Percentiles rank a stretch among this genome's conserved stretches.
phyloP scores from a whole-genome alignment of 2,797 vertebrate genomes.

The Steatocranus sp. region DNA sequence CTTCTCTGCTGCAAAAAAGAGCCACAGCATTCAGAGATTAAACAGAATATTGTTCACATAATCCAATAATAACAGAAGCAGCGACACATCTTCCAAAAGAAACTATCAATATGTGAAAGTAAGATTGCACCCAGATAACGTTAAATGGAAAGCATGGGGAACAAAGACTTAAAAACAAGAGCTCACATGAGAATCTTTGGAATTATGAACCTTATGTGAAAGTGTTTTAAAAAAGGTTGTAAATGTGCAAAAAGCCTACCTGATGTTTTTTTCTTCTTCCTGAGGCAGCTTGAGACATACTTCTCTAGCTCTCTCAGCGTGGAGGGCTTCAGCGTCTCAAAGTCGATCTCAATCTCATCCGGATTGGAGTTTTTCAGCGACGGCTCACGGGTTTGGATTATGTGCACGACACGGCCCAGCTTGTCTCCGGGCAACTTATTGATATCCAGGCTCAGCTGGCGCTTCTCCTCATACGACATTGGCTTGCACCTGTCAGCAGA shows the following conservation, averaged over 20 bases:
- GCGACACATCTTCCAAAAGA: background rate
- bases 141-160: background rate
- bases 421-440: slow-evolving; percentile 91
- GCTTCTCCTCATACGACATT: slow-evolving; percentile 93
- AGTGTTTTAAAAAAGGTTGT: background rate
- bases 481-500: slow-evolving; percentile 76
- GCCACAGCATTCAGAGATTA: background rate
- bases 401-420: slow-evolving; percentile 88
- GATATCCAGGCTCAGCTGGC: slow-evolving; percentile 92
- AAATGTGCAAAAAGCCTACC: slow-evolving; percentile 27
- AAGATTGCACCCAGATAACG: background rate
- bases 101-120: background rate
- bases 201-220: background rate
- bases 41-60: background rate
- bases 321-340: slow-evolving; percentile 90
- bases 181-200: background rate
- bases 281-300: slow-evolving; percentile 87
- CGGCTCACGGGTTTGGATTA: slow-evolving; percentile 88
- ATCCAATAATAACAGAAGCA: background rate
- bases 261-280: slow-evolving; percentile 84
- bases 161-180: background rate
- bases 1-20: slow-evolving; percentile 74
- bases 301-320: slow-evolving; percentile 88
- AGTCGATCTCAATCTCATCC: slow-evolving; percentile 93
- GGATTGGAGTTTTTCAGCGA: slow-evolving; percentile 91